phyloP scores from a whole-genome alignment of 2,888 invertebrate genomes.

The Phorcus lineatus region DNA sequence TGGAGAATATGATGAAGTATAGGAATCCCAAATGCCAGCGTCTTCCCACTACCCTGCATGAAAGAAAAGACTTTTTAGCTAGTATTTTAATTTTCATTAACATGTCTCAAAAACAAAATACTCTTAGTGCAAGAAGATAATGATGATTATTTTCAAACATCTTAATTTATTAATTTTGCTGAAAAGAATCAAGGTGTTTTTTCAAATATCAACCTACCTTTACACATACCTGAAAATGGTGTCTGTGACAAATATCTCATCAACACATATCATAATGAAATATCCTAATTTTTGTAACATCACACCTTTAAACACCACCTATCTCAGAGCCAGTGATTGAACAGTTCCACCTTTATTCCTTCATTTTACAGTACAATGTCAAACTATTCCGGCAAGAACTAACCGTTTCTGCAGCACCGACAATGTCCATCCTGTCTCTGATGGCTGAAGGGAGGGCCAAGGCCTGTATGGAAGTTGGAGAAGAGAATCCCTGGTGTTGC shows the following conservation, averaged over 20 bases:
- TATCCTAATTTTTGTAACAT: too few relatives aligned
- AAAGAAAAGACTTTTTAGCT: too few relatives aligned
- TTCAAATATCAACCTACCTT: too few relatives aligned
- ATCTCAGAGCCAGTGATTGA: not conserved
- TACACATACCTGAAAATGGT: too few relatives aligned
- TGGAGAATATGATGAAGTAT: conserved; percentile 88
- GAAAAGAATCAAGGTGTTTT: too few relatives aligned
- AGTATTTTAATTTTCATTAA: not conserved
- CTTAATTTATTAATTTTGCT: too few relatives aligned
- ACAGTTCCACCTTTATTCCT: not conserved
- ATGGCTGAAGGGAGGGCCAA: conserved; percentile 72
- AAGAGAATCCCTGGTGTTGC: conserved; percentile 84
- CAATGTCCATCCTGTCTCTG: conserved; percentile 88
- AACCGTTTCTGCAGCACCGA: conserved; percentile 97
- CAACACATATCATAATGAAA: too few relatives aligned
- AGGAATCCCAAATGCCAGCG: conserved; percentile 97
- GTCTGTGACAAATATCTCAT: too few relatives aligned
- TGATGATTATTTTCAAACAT: too few relatives aligned
- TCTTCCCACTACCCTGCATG: conserved; percentile 93
- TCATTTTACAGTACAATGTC: not conserved
- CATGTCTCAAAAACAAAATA: too few relatives aligned
- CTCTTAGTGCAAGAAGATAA: too few relatives aligned
- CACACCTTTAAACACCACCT: too few relatives aligned
- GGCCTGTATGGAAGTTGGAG: conserved; percentile 92
- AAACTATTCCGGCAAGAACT: conserved; percentile 30